phyloP scores from a whole-genome alignment of 2,113 vertebrate genomes.

The Patagioenas fasciata region DNA sequence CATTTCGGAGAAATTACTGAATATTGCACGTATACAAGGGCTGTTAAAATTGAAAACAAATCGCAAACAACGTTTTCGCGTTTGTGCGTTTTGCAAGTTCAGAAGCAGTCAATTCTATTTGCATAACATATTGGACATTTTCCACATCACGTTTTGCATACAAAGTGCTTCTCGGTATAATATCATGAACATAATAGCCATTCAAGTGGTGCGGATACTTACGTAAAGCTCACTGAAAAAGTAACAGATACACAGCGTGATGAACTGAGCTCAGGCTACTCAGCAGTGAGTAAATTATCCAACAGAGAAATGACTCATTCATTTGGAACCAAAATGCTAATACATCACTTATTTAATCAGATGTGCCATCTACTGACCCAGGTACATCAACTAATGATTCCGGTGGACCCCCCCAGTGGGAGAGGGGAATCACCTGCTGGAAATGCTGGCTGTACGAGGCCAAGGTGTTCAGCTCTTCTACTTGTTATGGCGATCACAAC shows the following conservation, averaged over 20 bases:
- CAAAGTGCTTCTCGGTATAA: not conserved
- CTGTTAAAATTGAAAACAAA: not conserved
- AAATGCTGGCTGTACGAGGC: not conserved
- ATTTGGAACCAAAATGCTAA: not conserved
- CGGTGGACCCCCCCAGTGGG: not conserved
- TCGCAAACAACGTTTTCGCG: not conserved
- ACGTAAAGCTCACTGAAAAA: not conserved
- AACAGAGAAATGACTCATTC: not conserved
- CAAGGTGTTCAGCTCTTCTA: not conserved
- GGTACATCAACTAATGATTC: constrained; percentile 12
- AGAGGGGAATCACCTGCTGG: constrained; percentile 1
- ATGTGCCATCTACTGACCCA: constrained; percentile 28
- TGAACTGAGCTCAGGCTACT: not conserved
- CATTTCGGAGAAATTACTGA: not conserved
- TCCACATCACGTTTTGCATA: not conserved
- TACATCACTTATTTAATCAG: constrained; percentile 4
- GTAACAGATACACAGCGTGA: not conserved
- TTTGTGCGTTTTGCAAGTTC: not conserved
- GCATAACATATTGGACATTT: not conserved
- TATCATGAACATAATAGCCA: not conserved
- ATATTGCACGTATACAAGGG: not conserved
- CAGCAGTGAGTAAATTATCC: not conserved
- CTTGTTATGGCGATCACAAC: not conserved
- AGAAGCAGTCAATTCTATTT: constrained; percentile 1
- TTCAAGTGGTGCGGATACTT: not conserved